phyloP scores from a whole-genome alignment of 53 echinoderm and acorn worm genomes.

The Luidia sarsii region DNA sequence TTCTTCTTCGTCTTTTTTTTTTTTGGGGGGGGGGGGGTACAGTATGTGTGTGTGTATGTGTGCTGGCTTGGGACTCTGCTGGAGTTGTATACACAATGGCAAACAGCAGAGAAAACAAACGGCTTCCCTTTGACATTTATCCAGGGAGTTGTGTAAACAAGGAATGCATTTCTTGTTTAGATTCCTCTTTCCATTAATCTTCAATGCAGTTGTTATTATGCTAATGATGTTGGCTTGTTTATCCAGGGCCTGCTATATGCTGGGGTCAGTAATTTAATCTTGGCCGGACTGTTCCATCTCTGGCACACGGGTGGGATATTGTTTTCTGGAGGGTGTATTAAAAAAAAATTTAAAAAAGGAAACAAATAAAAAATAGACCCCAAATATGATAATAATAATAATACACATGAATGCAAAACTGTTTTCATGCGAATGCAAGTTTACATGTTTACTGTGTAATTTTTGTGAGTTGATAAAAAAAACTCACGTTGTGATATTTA shows the following conservation, averaged over 20 bases:
- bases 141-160: conserved; percentile 61
- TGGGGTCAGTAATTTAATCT: conserved; percentile 59
- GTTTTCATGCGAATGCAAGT: too few relatives aligned
- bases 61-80: too few relatives aligned
- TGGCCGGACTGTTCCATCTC: conserved; percentile 49
- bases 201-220: conserved; percentile 61
- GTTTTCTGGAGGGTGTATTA: conserved; percentile 23
- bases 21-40: not conserved
- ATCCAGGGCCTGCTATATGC: conserved; percentile 43
- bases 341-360: not conserved
- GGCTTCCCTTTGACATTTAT: conserved; percentile 55
- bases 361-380: not conserved
- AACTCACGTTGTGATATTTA: too few relatives aligned
- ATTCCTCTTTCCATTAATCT: conserved; percentile 61
- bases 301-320: conserved; percentile 29
- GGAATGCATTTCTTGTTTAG: conserved; percentile 58
- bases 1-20: too few relatives aligned
- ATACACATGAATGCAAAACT: too few relatives aligned
- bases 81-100: conserved; percentile 56
- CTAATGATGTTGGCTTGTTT: conserved; percentile 60
- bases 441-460: too few relatives aligned
- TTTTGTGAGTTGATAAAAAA: too few relatives aligned
- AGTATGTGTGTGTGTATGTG: not conserved
- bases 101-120: conserved; percentile 57
- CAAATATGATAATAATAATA: not conserved